Base-by-base conservation (phyloP, 2,888 invertebrate genomes). In the Phyllotreta cruciferae region DNA sequence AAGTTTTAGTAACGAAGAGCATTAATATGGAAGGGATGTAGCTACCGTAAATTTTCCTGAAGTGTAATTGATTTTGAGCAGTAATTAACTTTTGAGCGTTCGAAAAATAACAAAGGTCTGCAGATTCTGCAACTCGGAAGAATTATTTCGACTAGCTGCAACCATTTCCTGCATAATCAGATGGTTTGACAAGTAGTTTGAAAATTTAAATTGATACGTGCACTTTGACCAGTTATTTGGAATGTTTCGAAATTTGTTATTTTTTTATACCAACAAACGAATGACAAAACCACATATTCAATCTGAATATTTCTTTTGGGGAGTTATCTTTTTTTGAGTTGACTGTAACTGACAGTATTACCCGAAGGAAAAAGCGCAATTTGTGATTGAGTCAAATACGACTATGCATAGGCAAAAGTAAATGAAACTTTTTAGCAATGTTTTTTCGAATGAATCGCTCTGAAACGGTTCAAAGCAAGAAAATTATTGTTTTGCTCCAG, bases 1-100 rank as follows among this genome's bases (percentile, higher is more conserved):
- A 36, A n/a, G 37, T 36, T 56, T 47, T 34, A 34, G 50, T 10
- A 49, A 37, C 37, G 35, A 50, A 39, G 56, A 41, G 68, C 71
- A 76, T 76, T 76, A 75, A 71, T 74, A 76, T 76, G 75, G 73
- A 70, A 66, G 72, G 58, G 72, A 73, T 73, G 75, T 74, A 71
- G 70, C 70, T 67, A 71, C 68, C 72, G 73, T 75, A 74, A 77
- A 75, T 75, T 74, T 71, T 70, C 67, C 66, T 69, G 74, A 72
- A 70, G 69, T 70, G 70, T 74, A 75, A 75, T 74, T 77, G 74
- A 75, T 76, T 76, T 74, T 73, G 69, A 71, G 72, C 71, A 74
- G 69, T 75, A 75, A 75, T 75, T 75, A 72, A 71, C 71, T 71
- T 71, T 65, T 56, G 56, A 64, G 65, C 68, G 65, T 58, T 69